Percentiles rank a stretch among this genome's conserved stretches.
These are phyloP conservation scores for Mergus octosetaceus DNA, from an alignment of 2,797 vertebrate species.

Conservation along the genomic window DNA sequence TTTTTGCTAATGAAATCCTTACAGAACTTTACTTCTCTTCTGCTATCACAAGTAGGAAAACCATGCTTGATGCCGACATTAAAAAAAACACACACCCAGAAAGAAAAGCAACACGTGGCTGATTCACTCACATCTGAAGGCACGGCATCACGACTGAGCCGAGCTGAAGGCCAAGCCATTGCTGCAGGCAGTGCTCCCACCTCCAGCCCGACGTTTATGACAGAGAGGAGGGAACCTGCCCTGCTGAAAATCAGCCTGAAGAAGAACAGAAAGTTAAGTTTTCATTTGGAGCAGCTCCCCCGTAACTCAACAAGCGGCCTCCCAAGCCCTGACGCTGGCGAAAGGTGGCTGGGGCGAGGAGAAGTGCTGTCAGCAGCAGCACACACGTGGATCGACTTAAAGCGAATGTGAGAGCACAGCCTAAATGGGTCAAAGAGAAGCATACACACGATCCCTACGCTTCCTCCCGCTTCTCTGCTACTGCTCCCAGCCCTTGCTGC, in stretches of 20 bases:
- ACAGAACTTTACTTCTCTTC: not conserved
- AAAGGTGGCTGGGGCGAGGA: not conserved
- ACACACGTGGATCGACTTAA: not conserved
- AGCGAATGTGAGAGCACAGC: not conserved
- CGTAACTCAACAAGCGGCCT: not conserved
- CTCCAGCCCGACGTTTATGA: not conserved
- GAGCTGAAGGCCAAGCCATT: not conserved
- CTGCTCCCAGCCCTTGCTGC: not conserved
- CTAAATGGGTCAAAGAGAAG: slow-evolving; percentile 54
- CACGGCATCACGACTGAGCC: not conserved
- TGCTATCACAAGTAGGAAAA: not conserved
- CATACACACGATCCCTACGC: not conserved
- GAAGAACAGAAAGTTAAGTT: not conserved
- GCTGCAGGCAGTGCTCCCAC: not conserved
- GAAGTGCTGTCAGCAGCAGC: slow-evolving; percentile 28
- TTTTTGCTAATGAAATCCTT: not conserved
- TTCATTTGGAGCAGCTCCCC: not conserved
- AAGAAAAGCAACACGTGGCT: not conserved
- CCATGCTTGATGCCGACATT: not conserved
- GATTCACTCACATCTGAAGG: not conserved
- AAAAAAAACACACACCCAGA: not conserved
- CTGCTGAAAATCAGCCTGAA: not conserved
- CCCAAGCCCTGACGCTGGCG: not conserved
- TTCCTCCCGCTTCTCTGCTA: not conserved
- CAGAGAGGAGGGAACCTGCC: not conserved